Base-by-base conservation (phyloP, 2,113 vertebrate genomes). In the Merops nubicus region DNA sequence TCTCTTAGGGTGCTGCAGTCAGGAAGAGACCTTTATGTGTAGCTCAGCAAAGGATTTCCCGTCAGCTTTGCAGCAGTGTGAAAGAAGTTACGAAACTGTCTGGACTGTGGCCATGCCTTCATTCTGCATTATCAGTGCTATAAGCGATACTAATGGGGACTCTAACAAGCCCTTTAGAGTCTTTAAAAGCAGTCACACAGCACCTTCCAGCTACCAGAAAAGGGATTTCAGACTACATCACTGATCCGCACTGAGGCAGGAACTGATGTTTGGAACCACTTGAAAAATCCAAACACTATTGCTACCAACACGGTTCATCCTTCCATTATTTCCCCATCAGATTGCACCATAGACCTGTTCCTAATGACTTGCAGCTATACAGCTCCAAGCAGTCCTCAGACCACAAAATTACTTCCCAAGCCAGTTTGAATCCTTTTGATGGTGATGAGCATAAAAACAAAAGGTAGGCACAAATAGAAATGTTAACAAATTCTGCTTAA, bases 11-110 rank as follows among this genome's bases (percentile, higher is more conserved):
- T 19, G 38, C 29, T 47, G 53, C 31, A 65, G 53, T 8, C 21
- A 53, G 60, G 17, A 60, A 0, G 0, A 63, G 25, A 34, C 13
- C 28, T 28, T 9, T 4, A 8, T 0, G 5, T 23, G 36, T 43
- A 63, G 53, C n/a, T 69, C 4, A 1, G 45, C 57, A 48, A 57
- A 89, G 15, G 31, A 14, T 28, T 28, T 47, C 36, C 76, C 45
- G 80, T 62, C 40, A 54, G 59, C 60, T 75, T 47, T 48, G 33
- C 47, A 67, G 26, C 33, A 33, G 5, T 1, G 2, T 3, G 4
- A 34, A 36, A 34, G 12, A 42, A 25, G 7, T 43, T 45, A 67
- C 15, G 21, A 56, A 70, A 38, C 47, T 3, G 0, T 3, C 40
- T 50, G 56, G 42, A n/a, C 33, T 34, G 29, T 7, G 34, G 42